Evolutionary conservation across 2,888 invertebrate species (phyloP), one percentile per base, ranked within the genome.

Genomic region (Callyntrura sp.): DNA sequence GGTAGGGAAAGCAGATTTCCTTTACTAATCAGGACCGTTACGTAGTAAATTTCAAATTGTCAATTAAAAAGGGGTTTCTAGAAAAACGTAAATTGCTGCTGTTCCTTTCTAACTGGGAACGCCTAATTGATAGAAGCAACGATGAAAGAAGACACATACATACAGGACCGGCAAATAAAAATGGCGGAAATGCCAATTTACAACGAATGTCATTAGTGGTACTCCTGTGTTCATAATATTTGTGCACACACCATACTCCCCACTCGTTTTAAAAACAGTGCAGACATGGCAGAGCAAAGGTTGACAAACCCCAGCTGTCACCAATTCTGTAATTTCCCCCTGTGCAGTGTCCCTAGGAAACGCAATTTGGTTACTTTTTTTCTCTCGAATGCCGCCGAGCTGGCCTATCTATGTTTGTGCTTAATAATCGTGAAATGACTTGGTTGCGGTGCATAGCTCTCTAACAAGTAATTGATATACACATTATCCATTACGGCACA

Each of bases 241-340:
- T 35, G 35, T 35, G 35, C 6, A 6, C 6, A 6, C 35, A 35
- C 35, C 2, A 35, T 6, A 6, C 35, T 2, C n/a, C n/a, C n/a
- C n/a, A n/a, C n/a, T 35, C 6, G 2, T 35, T 35, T 35, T 35
- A 35, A 35, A 35, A 35, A 35, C 35, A 35, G 2, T 35, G 6
- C 35, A 35, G 35, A 4, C 35, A 6, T 35, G 35, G 35, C 6
- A 6, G 35, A 4, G 35, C 35, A 35, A 35, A 35, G 35, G 35
- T 70, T 70, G 70, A 43, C 43, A 70, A 70, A 45, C 35, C 43
- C 70, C 70, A 70, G 70, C 70, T 43, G 43, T 70, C 70, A 43
- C 43, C 70, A 43, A 70, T 70, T 43, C 23, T 70, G 9, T 17
- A 43, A 68, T 9, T 70, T 70, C 70, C 70, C 70, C 43, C 43